Conservation (phyloP, 1,140 invertebrate species). For the Pantala flavescens region DNA sequence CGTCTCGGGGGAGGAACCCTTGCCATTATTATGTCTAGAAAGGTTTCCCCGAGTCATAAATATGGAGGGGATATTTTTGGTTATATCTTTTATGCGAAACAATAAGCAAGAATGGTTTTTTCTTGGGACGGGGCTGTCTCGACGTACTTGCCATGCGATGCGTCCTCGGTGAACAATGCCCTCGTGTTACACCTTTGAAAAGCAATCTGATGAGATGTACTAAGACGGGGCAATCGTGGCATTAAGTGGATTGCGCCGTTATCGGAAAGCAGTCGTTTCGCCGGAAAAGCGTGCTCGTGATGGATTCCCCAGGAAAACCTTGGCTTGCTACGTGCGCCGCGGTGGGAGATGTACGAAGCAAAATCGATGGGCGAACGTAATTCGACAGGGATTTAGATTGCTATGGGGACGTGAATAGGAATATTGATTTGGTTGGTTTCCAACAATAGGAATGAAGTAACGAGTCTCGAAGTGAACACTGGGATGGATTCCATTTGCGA, state of each 20-base stretch:
- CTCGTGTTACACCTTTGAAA: background rate
- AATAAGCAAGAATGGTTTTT: background rate
- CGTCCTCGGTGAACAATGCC: background rate
- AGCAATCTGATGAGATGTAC: conserved; percentile 1
- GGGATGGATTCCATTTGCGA: too few relatives aligned
- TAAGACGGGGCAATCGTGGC: background rate
- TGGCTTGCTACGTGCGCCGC: too few relatives aligned
- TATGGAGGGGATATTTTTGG: conserved; percentile 4
- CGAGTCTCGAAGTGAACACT: too few relatives aligned
- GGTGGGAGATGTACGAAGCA: too few relatives aligned
- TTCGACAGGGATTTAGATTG: too few relatives aligned
- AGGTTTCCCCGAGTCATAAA: background rate
- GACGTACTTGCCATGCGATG: background rate
- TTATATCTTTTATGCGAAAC: background rate
- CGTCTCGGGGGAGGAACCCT: background rate
- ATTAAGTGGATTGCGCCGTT: background rate
- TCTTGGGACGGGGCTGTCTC: background rate
- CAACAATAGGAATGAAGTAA: too few relatives aligned
- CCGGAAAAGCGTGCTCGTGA: background rate
- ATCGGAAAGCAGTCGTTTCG: background rate
- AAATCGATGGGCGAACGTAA: too few relatives aligned
- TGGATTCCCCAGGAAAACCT: background rate
- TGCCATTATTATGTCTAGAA: background rate
- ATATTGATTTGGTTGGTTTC: too few relatives aligned
- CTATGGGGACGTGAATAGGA: too few relatives aligned